phyloP scores from a whole-genome alignment of 2,888 invertebrate genomes.

The Morpho deidamia region DNA sequence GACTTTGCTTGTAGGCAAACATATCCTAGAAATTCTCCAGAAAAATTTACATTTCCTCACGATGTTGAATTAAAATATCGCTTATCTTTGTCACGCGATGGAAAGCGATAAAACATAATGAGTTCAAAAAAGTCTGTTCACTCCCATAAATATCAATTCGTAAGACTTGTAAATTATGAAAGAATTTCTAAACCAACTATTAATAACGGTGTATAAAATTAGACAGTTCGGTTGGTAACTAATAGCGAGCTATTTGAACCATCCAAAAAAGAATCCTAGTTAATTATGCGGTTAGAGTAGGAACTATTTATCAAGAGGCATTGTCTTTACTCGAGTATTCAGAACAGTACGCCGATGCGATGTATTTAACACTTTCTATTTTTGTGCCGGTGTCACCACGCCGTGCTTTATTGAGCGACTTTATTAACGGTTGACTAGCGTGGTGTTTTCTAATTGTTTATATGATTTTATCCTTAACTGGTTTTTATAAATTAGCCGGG shows the following conservation, averaged over 20 bases:
- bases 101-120: no score
- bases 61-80: no score
- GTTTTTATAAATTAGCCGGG: no score
- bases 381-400: constrained; percentile 41
- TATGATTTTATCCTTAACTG: no score
- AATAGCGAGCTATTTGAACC: constrained; percentile 10
- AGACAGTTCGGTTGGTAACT: constrained; percentile 3
- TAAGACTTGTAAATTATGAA: neutral
- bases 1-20: no score
- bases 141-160: no score
- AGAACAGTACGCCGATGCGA: constrained; percentile 45
- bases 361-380: constrained; percentile 70
- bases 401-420: constrained; percentile 47
- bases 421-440: constrained; percentile 33
- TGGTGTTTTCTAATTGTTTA: constrained; percentile 1
- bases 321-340: constrained; percentile 42
- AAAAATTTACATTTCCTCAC: no score
- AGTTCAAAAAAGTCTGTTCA: no score
- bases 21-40: no score
- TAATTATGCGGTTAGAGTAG: constrained; percentile 22
- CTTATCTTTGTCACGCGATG: no score
- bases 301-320: constrained; percentile 32
- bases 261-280: constrained; percentile 21
- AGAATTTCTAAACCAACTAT: neutral
- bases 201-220: neutral